Percentiles rank a stretch among this genome's conserved stretches.
Evolutionary conservation across 2,888 invertebrate genomes (phyloP).

Genomic region (Flexamia atlantica): DNA sequence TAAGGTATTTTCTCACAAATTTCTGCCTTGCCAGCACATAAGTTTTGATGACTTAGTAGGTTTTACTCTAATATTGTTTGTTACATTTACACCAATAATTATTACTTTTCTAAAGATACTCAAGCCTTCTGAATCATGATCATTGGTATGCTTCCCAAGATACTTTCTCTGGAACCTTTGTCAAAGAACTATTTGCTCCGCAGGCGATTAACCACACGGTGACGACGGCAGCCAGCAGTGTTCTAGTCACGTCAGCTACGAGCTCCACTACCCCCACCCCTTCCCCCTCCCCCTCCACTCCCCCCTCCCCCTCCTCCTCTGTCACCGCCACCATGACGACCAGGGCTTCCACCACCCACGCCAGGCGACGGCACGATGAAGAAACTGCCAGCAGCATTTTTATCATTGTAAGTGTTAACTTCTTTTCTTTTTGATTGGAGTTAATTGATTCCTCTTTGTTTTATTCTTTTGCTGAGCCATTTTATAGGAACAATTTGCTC

Average conservation of each 20-base stretch:
- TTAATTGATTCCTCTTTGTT: too few relatives aligned
- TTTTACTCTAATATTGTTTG: too few relatives aligned
- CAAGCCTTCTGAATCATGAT: too few relatives aligned
- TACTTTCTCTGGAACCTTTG: too few relatives aligned
- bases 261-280: not conserved
- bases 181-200: not conserved
- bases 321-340: constrained; percentile 17
- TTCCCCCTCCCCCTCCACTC: not conserved
- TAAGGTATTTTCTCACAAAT: too few relatives aligned
- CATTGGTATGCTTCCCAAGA: too few relatives aligned
- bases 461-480: too few relatives aligned
- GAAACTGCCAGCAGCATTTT: constrained; percentile 60
- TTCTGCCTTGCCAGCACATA: too few relatives aligned
- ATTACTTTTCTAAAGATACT: too few relatives aligned
- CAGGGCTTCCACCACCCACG: constrained; percentile 3
- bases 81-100: too few relatives aligned
- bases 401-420: constrained; percentile 62
- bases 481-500: too few relatives aligned
- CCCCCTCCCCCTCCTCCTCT: constrained; percentile 12
- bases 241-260: constrained; percentile 30
- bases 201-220: constrained; percentile 46
- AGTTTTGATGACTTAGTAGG: too few relatives aligned
- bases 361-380: constrained; percentile 50
- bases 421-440: not conserved
- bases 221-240: constrained; percentile 44